Evolutionary conservation across 2,888 invertebrate genomes (phyloP), one percentile per base, ranked within the genome.

Genomic region (Ormyrus labotus): DNA sequence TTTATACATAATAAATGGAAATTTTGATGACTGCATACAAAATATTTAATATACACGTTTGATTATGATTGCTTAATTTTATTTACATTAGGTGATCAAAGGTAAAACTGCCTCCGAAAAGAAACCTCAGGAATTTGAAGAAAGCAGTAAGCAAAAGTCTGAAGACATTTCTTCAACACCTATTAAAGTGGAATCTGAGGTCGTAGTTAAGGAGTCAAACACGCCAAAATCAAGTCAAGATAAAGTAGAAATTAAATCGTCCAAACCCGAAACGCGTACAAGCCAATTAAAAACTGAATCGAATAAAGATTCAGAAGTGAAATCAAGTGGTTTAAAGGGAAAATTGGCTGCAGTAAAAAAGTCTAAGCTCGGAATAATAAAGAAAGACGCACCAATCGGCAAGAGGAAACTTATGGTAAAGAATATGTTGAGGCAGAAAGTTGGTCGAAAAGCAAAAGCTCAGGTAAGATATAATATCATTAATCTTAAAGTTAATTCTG

Each of bases 381-480:
- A 83, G 63, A 86, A 85, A 19, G 83, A 82, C 48, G 77, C 84
- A 8, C 85, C 84, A 51, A 80, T 81, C 10, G 34, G 81, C 11
- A 83, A 78, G 10, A 78, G 71, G 8, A 80, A 79, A 51, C 68
- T 84, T 58, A 75, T 84, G 0, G 73, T 81, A 6, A 87, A 86
- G 65, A 85, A 83, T 71, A 48, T 81, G 0, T 2, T 83, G n/a
- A 69, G 77, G 9, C 76, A 77, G 50, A 88, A 85, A 75, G 48
- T 81, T 82, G 48, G 82, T 78, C 53, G 57, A 4, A 82, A 80
- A 34, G 5, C 74, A 4, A 82, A 82, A 10, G 1, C 55, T 3
- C 80, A 65, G 71, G 80, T 69, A 10, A 53, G 65, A 55, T 34
- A 11, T 53, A 48, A 48, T 63, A 48, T 10, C 34, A 34, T 34